Percentiles rank a stretch among this genome's conserved stretches.
phyloP scores from a whole-genome alignment of 1,140 invertebrate species.

The Galendromus occidentalis region DNA sequence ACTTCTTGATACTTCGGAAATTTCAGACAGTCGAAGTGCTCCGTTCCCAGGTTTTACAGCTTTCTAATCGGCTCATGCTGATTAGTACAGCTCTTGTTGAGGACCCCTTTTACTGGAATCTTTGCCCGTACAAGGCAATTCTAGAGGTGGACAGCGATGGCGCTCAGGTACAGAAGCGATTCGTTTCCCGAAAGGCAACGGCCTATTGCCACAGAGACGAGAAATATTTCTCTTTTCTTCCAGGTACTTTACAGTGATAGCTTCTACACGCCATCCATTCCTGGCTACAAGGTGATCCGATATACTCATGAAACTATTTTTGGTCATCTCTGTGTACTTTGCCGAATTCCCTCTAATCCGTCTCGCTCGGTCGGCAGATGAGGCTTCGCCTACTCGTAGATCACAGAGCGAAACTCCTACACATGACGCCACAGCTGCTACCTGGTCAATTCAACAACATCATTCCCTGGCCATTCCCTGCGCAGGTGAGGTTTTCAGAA shows the following conservation, averaged over 20 bases:
- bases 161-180: not conserved
- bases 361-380: not conserved
- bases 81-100: conserved; percentile 1
- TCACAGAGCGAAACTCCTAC: not conserved
- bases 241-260: conserved; percentile 4
- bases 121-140: not conserved
- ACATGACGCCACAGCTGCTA: not conserved
- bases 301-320: not conserved
- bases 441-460: not conserved
- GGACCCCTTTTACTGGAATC: not conserved
- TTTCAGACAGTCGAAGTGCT: not conserved
- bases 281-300: not conserved
- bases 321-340: not conserved
- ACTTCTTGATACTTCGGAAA: too few relatives aligned
- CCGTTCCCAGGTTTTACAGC: not conserved
- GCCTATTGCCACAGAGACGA: too few relatives aligned
- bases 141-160: conserved; percentile 4
- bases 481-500: not conserved
- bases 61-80: not conserved
- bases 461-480: conserved; percentile 1
- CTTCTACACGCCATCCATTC: not conserved
- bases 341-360: not conserved
- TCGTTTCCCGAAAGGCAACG: too few relatives aligned
- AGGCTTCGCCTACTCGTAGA: not conserved
- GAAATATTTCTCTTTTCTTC: not conserved